Evolutionary conservation across 2,113 vertebrate genomes (phyloP).

Genomic region (Ammodytes dubius): DNA sequence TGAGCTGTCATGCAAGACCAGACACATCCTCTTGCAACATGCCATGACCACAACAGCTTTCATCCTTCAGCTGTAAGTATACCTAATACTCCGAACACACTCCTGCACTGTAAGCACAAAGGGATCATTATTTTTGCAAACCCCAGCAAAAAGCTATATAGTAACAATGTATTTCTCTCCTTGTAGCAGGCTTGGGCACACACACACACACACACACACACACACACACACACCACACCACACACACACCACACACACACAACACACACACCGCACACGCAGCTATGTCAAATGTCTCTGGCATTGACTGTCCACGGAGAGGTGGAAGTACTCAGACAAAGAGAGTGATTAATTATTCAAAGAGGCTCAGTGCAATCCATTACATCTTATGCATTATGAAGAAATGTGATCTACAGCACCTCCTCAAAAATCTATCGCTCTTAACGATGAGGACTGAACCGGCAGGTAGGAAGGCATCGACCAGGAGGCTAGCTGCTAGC

Average conservation of each 20-base stretch:
- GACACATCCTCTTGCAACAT: conserved; percentile 16
- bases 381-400: conserved; percentile 87
- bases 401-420: conserved; percentile 67
- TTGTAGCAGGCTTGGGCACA: background rate
- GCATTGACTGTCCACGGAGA: conserved; percentile 70
- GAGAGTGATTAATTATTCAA: conserved; percentile 86
- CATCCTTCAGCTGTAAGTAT: conserved; percentile 53
- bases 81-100: conserved; percentile 9
- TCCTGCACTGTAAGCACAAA: conserved; percentile 30
- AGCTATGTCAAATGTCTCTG: conserved; percentile 57
- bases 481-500: conserved; percentile 13
- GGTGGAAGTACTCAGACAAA: conserved; percentile 82
- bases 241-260: conserved; percentile 24
- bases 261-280: conserved; percentile 23
- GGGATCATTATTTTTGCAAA: conserved; percentile 60
- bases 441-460: conserved; percentile 49
- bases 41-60: conserved; percentile 32
- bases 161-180: conserved; percentile 38
- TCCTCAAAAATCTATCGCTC: conserved; percentile 67
- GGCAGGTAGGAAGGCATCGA: conserved; percentile 33
- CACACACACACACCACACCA: conserved; percentile 31
- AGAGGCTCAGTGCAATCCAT: conserved; percentile 81
- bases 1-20: conserved; percentile 30
- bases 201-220: conserved; percentile 32
- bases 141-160: conserved; percentile 54